A percentile compares a stretch with the other conserved stretches of the same genome.
phyloP scores from a whole-genome alignment of 2,797 vertebrate genomes.

The Nyctibius grandis region DNA sequence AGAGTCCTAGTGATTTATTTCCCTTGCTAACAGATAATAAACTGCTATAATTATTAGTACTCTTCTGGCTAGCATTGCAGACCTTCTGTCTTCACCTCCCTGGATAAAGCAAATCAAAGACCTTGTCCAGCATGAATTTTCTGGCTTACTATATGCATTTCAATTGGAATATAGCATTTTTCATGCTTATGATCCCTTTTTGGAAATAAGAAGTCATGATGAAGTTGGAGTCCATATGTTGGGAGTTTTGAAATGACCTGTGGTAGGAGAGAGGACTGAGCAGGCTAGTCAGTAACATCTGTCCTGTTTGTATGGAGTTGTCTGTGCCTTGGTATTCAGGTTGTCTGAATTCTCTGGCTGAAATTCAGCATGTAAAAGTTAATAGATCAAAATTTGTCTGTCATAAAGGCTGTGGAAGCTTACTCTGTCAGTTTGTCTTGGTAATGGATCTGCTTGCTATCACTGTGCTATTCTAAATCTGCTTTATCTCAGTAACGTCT shows the following conservation, averaged over 20 bases:
- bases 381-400: neutral
- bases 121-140: neutral
- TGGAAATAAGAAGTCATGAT: neutral
- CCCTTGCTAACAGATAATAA: neutral
- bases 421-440: conserved; percentile 6
- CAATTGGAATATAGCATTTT: neutral
- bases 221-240: neutral
- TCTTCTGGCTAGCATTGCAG: neutral
- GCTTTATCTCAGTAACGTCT: neutral
- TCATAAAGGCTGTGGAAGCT: neutral
- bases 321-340: neutral
- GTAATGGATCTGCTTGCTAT: neutral
- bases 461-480: neutral
- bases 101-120: neutral
- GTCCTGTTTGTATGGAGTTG: neutral
- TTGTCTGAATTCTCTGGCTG: conserved; percentile 34
- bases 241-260: neutral
- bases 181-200: neutral
- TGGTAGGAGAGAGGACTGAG: neutral
- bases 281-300: neutral
- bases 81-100: neutral
- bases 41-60: neutral
- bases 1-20: neutral
- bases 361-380: conserved; percentile 9
- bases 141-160: neutral